Percentiles rank a stretch among this genome's conserved stretches.
phyloP scores from a whole-genome alignment of 2,888 invertebrate species.

The Coecobrya sp. region DNA sequence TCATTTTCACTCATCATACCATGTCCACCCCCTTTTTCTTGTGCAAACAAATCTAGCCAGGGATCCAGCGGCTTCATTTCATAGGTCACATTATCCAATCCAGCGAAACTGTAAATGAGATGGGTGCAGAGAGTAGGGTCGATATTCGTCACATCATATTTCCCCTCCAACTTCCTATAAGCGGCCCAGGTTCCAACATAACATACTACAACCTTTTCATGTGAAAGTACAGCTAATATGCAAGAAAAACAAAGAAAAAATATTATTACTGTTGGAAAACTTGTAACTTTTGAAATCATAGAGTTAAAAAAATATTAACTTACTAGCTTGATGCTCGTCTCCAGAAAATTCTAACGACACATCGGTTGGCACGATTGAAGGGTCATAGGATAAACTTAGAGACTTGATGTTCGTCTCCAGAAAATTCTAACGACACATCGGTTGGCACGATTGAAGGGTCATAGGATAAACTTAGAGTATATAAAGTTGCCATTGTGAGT shows the following conservation, averaged over 20 bases:
- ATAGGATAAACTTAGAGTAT: conserved; percentile 48
- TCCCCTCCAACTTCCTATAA: conserved; percentile 91
- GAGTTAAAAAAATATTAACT: not conserved
- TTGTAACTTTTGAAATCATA: not conserved
- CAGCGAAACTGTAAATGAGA: conserved; percentile 94
- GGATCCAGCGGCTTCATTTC: conserved; percentile 92
- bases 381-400: conserved; percentile 64
- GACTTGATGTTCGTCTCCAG: conserved; percentile 65
- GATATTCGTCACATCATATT: conserved; percentile 90
- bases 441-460: conserved; percentile 68
- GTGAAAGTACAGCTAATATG: conserved; percentile 87
- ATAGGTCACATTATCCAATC: conserved; percentile 91
- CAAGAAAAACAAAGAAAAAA: too few species aligned
- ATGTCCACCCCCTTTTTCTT: conserved; percentile 90
- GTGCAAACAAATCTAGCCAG: conserved; percentile 93
- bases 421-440: conserved; percentile 60
- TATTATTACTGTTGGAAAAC: too few species aligned
- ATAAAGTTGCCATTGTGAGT: conserved; percentile 31
- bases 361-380: conserved; percentile 63
- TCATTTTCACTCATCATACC: conserved; percentile 88
- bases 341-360: conserved; percentile 61
- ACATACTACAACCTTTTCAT: conserved; percentile 93
- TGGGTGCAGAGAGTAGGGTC: conserved; percentile 94
- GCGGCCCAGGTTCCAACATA: conserved; percentile 94
- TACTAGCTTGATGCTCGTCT: conserved; percentile 37